These are phyloP conservation scores for Ornithoptera priamus DNA, from an alignment of 2,888 invertebrate species.

Conservation along the genomic window DNA sequence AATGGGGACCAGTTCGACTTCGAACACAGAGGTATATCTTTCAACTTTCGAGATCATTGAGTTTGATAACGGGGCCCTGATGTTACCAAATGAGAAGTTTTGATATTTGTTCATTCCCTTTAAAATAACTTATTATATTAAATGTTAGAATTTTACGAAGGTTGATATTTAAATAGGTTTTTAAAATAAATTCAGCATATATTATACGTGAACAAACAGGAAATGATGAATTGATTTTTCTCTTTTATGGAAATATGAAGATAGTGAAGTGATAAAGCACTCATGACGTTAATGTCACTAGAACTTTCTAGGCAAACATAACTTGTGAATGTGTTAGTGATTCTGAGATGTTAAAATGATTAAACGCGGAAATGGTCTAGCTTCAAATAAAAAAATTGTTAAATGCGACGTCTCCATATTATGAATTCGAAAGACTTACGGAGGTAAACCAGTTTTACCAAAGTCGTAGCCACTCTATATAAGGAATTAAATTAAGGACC, in stretches of 20 bases:
- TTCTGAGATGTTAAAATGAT: not conserved
- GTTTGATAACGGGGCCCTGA: constrained; percentile 59
- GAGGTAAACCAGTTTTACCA: not conserved
- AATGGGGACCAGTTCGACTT: constrained; percentile 71
- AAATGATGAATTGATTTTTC: not conserved
- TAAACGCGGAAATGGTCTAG: not conserved
- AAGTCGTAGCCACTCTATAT: not conserved
- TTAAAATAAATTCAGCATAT: no score
- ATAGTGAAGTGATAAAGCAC: constrained; percentile 8
- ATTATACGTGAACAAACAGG: not conserved
- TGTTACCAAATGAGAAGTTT: constrained; percentile 27
- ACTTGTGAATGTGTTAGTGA: not conserved
- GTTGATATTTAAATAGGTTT: no score
- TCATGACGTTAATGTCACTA: constrained; percentile 12
- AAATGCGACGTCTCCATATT: not conserved
- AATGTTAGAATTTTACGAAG: not conserved
- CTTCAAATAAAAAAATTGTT: no score
- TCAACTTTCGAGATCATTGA: constrained; percentile 64
- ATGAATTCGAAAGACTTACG: not conserved
- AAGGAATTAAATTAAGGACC: not conserved
- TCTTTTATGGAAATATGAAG: constrained; percentile 38
- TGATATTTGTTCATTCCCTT: constrained; percentile 47
- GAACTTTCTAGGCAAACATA: constrained; percentile 24
- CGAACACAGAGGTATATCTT: constrained; percentile 58
- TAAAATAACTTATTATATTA: constrained; percentile 37